Conservation (phyloP, 1,140 invertebrate genomes). For the Palaemon carinicauda region DNA sequence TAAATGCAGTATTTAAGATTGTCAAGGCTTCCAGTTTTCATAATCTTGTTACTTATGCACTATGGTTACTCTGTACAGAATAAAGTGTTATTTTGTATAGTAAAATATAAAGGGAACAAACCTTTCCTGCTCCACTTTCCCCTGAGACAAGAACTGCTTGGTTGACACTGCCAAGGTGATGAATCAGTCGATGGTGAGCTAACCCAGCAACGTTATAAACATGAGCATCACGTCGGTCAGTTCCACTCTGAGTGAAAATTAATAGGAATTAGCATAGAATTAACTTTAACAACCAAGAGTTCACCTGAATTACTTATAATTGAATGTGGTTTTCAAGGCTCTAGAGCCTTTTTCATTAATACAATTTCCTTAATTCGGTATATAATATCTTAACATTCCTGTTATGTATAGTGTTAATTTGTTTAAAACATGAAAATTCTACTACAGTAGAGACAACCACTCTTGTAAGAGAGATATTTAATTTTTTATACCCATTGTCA, state of each 20-base stretch:
- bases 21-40: no score
- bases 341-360: no score
- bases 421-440: no score
- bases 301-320: not conserved
- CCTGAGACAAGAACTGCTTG: conserved; percentile 57
- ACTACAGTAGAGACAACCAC: no score
- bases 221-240: conserved; percentile 41
- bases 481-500: no score
- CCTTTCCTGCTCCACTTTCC: conserved; percentile 59
- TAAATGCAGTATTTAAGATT: not conserved
- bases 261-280: not conserved
- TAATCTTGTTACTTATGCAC: not conserved
- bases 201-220: conserved; percentile 54
- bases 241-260: conserved; percentile 29
- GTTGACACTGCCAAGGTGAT: conserved; percentile 49
- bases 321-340: not conserved
- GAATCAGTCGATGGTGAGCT: conserved; percentile 39
- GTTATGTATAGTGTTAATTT: no score
- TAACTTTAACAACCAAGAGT: no score
- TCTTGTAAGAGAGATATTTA: no score
- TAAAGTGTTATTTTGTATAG: not conserved
- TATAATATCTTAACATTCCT: no score
- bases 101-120: not conserved
- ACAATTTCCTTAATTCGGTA: no score
- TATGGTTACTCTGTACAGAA: no score